A percentile compares a stretch with the other conserved stretches of the same genome.
Evolutionary conservation across 2,888 invertebrate genomes (phyloP).

Genomic region (Deladenus siricidicola): DNA sequence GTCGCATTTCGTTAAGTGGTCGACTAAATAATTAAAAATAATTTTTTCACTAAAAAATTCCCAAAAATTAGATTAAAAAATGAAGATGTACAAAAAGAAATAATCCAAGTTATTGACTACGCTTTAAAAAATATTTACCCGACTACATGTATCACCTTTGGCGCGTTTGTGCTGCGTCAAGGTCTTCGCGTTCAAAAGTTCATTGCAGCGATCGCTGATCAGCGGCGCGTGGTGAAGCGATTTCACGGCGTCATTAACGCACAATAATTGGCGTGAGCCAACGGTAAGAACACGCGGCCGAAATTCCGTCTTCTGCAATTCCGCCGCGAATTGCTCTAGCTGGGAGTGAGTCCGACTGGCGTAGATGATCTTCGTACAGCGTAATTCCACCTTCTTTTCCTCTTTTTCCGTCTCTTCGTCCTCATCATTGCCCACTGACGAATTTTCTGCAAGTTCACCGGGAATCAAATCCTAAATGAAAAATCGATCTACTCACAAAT

Average conservation of each 20-base stretch:
- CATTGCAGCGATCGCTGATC: slow-evolving; percentile 48
- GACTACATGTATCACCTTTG: slow-evolving; percentile 1
- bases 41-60: slow-evolving; percentile 9
- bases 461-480: background rate
- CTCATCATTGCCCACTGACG: background rate
- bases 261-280: slow-evolving; percentile 63
- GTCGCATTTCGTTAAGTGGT: too few relatives aligned
- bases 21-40: too few relatives aligned
- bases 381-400: background rate
- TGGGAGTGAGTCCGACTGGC: slow-evolving; percentile 92
- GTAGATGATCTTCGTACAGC: slow-evolving; percentile 67
- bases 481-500: too few relatives aligned
- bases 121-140: too few relatives aligned
- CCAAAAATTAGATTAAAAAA: slow-evolving; percentile 3
- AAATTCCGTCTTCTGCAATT: slow-evolving; percentile 66
- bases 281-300: slow-evolving; percentile 41
- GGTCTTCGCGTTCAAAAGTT: slow-evolving; percentile 28
- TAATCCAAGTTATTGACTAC: too few relatives aligned
- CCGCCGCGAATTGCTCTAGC: slow-evolving; percentile 83
- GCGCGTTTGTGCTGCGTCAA: slow-evolving; percentile 16
- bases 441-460: slow-evolving; percentile 3
- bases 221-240: slow-evolving; percentile 30
- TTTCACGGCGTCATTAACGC: slow-evolving; percentile 70
- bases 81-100: background rate
- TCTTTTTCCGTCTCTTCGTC: slow-evolving; percentile 5